Conservation (phyloP, 2,797 vertebrate genomes). For the Dromococcyx pavoninus region DNA sequence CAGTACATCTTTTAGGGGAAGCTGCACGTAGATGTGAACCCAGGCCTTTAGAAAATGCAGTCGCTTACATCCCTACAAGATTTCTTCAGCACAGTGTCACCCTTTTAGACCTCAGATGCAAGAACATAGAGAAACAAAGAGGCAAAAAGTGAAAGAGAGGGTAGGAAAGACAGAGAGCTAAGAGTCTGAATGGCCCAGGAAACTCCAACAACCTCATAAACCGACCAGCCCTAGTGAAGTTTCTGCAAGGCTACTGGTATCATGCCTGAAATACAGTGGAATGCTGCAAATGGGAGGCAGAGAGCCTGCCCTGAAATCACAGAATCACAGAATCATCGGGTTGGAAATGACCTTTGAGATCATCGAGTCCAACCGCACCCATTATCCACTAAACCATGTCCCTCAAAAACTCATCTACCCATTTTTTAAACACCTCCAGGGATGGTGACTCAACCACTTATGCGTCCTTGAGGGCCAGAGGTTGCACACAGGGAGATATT, state of each 20-base stretch:
- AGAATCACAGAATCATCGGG: no score
- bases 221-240: not conserved
- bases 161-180: not conserved
- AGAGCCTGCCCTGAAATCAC: not conserved
- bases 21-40: rapidly evolving
- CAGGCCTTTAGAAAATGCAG: no score
- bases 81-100: not conserved
- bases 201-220: not conserved
- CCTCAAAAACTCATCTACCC: no score
- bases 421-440: no score
- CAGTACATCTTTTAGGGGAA: not conserved
- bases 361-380: no score
- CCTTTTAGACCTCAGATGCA: not conserved
- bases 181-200: not conserved
- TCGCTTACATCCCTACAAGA: no score
- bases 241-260: not conserved
- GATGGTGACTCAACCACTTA: no score
- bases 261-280: not conserved
- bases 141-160: not conserved
- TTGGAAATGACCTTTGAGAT: no score
- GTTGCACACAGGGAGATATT: not conserved
- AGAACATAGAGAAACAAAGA: not conserved
- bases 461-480: not conserved
- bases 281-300: not conserved
- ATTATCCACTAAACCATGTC: no score